Evolutionary conservation across 2,888 invertebrate species (phyloP), one percentile per base, ranked within the genome.

Genomic region (Melieria picta): DNA sequence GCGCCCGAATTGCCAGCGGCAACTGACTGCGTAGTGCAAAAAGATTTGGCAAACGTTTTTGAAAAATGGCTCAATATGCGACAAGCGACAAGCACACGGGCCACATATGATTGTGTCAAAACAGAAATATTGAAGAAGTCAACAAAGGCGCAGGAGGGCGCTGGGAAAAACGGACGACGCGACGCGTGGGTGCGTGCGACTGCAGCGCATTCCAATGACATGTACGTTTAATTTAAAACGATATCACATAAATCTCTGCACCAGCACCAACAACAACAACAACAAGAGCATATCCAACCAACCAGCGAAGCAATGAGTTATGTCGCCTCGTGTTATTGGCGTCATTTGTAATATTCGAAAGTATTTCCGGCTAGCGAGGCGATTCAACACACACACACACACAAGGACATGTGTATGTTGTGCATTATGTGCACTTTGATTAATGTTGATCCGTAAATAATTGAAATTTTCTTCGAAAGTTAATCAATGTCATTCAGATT

Each of bases 191-290:
- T 56, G 16, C 42, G 42, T 11, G 13, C 13, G 30, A 11, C 65
- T 60, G 57, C 55, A 56, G 48, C 50, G 56, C 62, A 63, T 57
- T 68, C 58, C 58, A 48, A 42, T 73, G 75, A 73, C 75, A 75
- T 72, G 71, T 73, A 70, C 69, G 67, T 76, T 74, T 69, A 70
- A 60, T 66, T 62, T n/a, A 70, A 73, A 66, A 64, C 71, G 65
- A 46, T 69, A 74, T 67, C 71, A 65, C 77, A 77, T 77, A 77
- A 76, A 77, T 77, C 75, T 76, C 74, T 52, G 52, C 57, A 30
- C 48, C 69, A 48, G 30, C 30, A 30, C 3, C 30, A 30, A 30
- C 30, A 30, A 30, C 30, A 30, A 30, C 30, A 30, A 30, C 30
- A 30, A 30, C 30, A 30, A 30, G 1, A 30, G 30, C 30, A 30